Evolutionary conservation across 2,797 vertebrate species (phyloP).

Genomic region (Phoebastria nigripes): DNA sequence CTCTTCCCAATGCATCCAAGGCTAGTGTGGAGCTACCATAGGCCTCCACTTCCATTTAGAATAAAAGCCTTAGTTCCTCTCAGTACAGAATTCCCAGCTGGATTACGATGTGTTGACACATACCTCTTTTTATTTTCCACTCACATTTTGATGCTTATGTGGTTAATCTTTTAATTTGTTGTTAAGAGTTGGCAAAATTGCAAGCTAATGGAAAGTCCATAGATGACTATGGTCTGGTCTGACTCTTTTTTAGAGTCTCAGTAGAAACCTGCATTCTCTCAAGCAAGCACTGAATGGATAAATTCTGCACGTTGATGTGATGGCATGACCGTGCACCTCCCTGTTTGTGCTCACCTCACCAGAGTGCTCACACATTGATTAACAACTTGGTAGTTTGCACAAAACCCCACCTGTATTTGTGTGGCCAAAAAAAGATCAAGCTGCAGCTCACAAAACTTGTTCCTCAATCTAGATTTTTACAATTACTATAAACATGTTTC

Average conservation of each 20-base stretch:
- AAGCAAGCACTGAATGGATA: not conserved
- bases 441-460: not conserved
- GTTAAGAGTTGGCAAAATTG: not conserved
- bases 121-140: not conserved
- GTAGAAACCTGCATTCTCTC: not conserved
- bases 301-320: not conserved
- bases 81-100: not conserved
- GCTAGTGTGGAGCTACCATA: not conserved
- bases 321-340: not conserved
- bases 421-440: not conserved
- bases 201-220: not conserved
- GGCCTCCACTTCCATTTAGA: not conserved
- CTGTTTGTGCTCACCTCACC: not conserved
- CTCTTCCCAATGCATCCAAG: not conserved
- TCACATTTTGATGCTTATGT: not conserved
- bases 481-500: not conserved
- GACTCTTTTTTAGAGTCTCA: not conserved
- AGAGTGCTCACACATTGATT: not conserved
- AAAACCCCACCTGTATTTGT: not conserved
- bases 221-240: not conserved
- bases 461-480: not conserved
- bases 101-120: accelerated
- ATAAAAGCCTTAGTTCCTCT: not conserved
- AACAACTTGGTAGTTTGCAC: not conserved
- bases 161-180: not conserved